Base-by-base conservation (phyloP, 2,888 invertebrate species). In the Melitaea athalia region DNA sequence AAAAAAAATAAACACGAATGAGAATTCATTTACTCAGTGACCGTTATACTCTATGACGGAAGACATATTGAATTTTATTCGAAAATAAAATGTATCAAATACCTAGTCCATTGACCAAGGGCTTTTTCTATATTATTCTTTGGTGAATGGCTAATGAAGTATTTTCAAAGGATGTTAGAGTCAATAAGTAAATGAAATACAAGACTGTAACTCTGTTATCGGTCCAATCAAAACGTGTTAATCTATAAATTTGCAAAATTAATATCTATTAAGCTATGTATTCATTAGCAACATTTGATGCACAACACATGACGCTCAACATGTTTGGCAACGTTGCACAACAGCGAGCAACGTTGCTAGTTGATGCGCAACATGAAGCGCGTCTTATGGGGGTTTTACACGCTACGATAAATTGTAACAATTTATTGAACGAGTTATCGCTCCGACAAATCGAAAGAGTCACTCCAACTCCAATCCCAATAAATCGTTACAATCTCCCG, bases 181-280 rank as follows among this genome's bases (percentile, higher is more conserved):
- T 88, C 89, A 84, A 88, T 87, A 87, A 85, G 85, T 81, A 79
- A 84, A 87, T 82, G 86, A 86, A 85, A 80, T 83, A 79, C 79
- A 75, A 85, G 80, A 82, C 79, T 85, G 83, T 82, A 81, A 81
- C 76, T 85, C 79, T 81, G 84, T 84, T 82, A 85, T 90, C 86
- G 90, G 88, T 89, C 86, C 64, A 70, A 71, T 65, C 42, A 60
- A 64, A 61, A 47, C 42, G 66, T 64, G 62, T 12, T 63, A 33
- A 57, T 53, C 38, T 68, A 68, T 55, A 55, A 59, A 65, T 69
- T 67, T 63, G 60, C 45, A 15, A 69, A 63, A 67, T 70, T 63
- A 52, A 67, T 62, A 63, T 31, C 60, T 69, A 42, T 55, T n/a
- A n/a, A n/a, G n/a, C n/a, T n/a, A n/a, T n/a, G n/a, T n/a, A n/a